These are phyloP conservation scores for Elachura formosa DNA, from an alignment of 2,113 vertebrate genomes.

Conservation along the genomic window DNA sequence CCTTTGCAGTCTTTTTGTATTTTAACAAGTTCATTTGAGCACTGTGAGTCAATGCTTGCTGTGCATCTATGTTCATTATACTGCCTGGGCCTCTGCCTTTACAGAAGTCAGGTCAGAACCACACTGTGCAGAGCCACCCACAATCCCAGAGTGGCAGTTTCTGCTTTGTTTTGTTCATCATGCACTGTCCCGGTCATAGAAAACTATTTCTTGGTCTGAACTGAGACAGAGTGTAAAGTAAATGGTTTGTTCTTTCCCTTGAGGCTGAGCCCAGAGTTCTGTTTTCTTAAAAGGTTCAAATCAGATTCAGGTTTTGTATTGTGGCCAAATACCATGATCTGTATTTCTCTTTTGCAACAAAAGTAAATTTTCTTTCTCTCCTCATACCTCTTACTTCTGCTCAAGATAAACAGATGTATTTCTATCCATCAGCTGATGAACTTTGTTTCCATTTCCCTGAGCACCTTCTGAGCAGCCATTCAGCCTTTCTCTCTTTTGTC, in stretches of 20 bases:
- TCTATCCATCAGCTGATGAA: neutral
- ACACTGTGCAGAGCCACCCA: neutral
- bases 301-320: neutral
- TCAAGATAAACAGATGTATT: neutral
- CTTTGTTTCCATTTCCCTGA: neutral
- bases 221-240: neutral
- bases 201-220: neutral
- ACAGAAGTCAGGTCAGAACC: neutral
- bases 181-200: neutral
- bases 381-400: neutral
- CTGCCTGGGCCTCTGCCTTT: neutral
- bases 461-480: neutral
- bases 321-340: neutral
- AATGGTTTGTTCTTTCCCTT: slow-evolving; percentile 6
- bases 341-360: neutral
- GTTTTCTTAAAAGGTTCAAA: neutral
- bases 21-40: neutral
- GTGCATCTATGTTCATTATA: neutral
- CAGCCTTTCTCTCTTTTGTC: neutral
- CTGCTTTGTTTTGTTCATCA: neutral
- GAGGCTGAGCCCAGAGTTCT: neutral
- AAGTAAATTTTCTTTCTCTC: neutral
- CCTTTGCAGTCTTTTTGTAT: neutral
- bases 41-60: neutral
- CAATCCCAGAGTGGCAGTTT: neutral